Evolutionary conservation across 2,113 vertebrate genomes (phyloP), one percentile per base, ranked within the genome.

Genomic region (Melanerpes aurifrons): DNA sequence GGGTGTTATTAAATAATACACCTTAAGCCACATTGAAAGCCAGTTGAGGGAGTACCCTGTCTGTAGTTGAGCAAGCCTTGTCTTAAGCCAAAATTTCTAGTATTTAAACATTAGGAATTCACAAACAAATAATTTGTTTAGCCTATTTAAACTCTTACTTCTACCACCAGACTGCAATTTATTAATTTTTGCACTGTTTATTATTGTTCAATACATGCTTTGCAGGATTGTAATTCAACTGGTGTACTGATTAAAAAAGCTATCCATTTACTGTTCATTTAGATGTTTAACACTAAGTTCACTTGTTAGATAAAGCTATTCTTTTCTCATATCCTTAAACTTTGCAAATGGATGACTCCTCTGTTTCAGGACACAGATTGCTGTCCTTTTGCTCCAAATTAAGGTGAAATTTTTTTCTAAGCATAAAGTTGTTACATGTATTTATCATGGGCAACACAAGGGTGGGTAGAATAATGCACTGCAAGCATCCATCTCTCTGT

Each of bases 391-490:
- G 8, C n/a, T 80, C 21, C 35, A 88, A 31, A 76, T 66, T 37
- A 48, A 91, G 31, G 25, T 59, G 25, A 69, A 78, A 10, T 56
- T 40, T 32, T 61, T 7, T 57, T 15, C 32, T 43, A 90, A 89
- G 17, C 17, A n/a, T 10, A 68, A 75, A 4, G 16, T 67, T 25
- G 6, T 15, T 50, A 26, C 0, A 1, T 10, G 11, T 2, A 28
- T 69, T 76, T 54, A 66, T 28, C 18, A 43, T 35, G 3, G 35
- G 8, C 24, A 43, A 11, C 25, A 22, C 2, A 2, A 71, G 24
- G 8, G 9, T 26, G 21, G 10, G 12, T 12, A 53, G 43, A 81
- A 57, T 63, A 35, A 31, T 15, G 3, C 22, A 9, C 12, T 77
- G 32, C 40, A 85, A 64, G 7, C 25, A 32, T 26, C 12, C 2